phyloP scores from a whole-genome alignment of 2,797 vertebrate genomes.

The Melanotaenia nigrans region DNA sequence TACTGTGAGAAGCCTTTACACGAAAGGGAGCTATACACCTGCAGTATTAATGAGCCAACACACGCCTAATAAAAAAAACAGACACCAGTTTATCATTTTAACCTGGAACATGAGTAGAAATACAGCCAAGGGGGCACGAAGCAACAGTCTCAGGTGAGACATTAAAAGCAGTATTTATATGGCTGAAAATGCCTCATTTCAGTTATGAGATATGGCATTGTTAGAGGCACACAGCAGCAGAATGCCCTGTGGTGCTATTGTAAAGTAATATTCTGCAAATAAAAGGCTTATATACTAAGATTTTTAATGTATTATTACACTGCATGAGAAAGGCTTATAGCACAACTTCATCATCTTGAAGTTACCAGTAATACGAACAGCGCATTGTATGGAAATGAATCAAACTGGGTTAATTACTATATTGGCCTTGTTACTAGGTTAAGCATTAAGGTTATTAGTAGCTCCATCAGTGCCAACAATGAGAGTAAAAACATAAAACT shows the following conservation, averaged over 20 bases:
- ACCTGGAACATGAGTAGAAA: conserved; percentile 55
- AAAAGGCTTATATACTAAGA: conserved; percentile 67
- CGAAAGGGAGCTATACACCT: conserved; percentile 7
- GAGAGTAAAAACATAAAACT: not conserved
- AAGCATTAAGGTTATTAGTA: not conserved
- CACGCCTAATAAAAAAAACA: conserved; percentile 59
- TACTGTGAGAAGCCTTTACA: conserved; percentile 24
- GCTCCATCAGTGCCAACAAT: conserved; percentile 7
- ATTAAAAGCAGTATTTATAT: conserved; percentile 76
- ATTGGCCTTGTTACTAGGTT: not conserved
- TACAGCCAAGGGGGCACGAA: conserved; percentile 53
- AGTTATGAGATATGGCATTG: conserved; percentile 66
- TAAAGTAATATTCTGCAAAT: conserved; percentile 65
- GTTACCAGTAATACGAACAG: conserved; percentile 11
- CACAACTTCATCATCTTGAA: conserved; percentile 49
- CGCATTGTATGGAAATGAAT: conserved; percentile 8
- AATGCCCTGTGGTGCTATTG: conserved; percentile 63
- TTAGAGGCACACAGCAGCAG: conserved; percentile 61
- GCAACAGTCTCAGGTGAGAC: conserved; percentile 64
- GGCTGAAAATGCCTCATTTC: conserved; percentile 69
- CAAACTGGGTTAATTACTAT: conserved; percentile 12
- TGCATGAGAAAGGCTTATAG: conserved; percentile 26
- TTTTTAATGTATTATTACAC: conserved; percentile 67
- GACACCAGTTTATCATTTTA: conserved; percentile 71
- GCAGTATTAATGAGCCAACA: conserved; percentile 69